Evolutionary conservation across 2,888 invertebrate species (phyloP).

Genomic region (Synanthedon vespiformis): DNA sequence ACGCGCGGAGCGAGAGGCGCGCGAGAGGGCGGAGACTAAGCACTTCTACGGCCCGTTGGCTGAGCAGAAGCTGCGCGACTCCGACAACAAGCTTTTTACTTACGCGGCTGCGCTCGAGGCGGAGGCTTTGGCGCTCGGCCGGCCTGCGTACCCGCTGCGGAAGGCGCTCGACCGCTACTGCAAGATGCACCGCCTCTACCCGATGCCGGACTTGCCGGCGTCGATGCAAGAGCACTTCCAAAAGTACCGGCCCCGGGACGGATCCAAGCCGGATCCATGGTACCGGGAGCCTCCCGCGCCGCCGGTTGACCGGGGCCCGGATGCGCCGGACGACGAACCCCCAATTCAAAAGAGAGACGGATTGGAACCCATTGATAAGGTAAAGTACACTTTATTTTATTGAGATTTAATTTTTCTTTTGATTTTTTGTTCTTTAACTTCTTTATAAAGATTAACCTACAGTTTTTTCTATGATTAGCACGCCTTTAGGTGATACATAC

Average conservation of each 20-base stretch:
- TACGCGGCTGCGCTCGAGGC: conserved; percentile 57
- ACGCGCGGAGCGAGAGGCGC: conserved; percentile 38
- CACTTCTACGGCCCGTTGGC: conserved; percentile 53
- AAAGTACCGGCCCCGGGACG: conserved; percentile 31
- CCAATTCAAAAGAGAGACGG: conserved; percentile 12
- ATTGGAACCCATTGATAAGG: conserved; percentile 10
- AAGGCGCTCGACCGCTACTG: conserved; percentile 53
- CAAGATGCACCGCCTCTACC: conserved; percentile 43
- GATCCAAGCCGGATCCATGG: conserved; percentile 19
- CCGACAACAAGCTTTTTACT: conserved; percentile 62
- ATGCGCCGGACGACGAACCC: conserved; percentile 5
- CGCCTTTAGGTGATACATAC: too few species aligned
- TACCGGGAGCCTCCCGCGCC: conserved; percentile 14
- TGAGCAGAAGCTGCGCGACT: conserved; percentile 38
- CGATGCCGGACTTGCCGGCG: conserved; percentile 37
- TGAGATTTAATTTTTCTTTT: too few species aligned
- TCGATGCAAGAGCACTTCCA: conserved; percentile 38
- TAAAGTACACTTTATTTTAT: too few species aligned
- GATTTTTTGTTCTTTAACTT: too few species aligned
- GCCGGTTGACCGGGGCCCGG: conserved; percentile 10
- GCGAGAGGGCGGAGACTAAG: conserved; percentile 32
- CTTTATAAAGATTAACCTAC: too few species aligned
- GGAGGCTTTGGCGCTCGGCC: conserved; percentile 43
- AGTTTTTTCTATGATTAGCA: too few species aligned
- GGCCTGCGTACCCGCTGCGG: conserved; percentile 52